Conservation (phyloP, 2,888 invertebrate genomes). For the Bellardia bayeri region DNA sequence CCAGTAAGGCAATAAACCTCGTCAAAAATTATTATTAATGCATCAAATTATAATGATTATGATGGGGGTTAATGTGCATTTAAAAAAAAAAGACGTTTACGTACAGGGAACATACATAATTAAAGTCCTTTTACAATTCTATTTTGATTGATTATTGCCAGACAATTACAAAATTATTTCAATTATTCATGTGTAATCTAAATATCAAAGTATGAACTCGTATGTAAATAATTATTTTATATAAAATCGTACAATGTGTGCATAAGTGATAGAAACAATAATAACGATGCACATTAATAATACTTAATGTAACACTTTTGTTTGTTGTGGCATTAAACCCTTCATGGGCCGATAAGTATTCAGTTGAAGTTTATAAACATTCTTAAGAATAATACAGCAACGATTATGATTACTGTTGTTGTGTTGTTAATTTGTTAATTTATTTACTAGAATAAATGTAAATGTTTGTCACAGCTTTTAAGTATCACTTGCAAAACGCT, state of each 20-base stretch:
- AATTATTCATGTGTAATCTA: not conserved
- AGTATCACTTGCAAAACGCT: slow-evolving; percentile 41
- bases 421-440: slow-evolving; percentile 29
- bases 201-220: not conserved
- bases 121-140: slow-evolving; percentile 2
- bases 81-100: not conserved
- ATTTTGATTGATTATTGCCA: slow-evolving; percentile 4
- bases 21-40: too few relatives aligned
- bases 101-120: not conserved
- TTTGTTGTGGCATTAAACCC: slow-evolving; percentile 9
- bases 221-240: not conserved
- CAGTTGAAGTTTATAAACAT: slow-evolving; percentile 1
- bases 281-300: slow-evolving; percentile 2
- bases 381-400: slow-evolving; percentile 7
- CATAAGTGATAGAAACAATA: not conserved
- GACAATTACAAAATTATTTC: slow-evolving; percentile 8
- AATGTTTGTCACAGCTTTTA: slow-evolving; percentile 34
- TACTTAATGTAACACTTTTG: slow-evolving; percentile 31
- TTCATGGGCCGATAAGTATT: slow-evolving; percentile 15
- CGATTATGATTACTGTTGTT: not conserved
- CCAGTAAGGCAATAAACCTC: too few relatives aligned
- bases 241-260: not conserved
- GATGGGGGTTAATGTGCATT: too few relatives aligned
- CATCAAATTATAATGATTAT: too few relatives aligned
- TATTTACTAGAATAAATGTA: slow-evolving; percentile 32